Evolutionary conservation across 2,797 vertebrate genomes (phyloP).

Genomic region (Pterois miles): DNA sequence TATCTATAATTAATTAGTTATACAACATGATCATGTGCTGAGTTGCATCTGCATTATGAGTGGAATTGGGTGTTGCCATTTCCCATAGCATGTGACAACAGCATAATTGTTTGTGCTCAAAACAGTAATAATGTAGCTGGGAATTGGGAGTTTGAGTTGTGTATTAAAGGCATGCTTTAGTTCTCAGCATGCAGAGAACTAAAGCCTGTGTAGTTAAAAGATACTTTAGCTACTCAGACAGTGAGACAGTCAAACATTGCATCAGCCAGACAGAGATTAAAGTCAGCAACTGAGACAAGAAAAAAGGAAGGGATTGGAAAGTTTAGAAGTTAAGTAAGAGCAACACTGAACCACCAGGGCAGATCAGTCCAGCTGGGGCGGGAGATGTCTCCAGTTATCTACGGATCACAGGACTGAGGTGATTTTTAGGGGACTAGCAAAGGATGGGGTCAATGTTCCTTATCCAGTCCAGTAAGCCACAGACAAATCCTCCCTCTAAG

Average conservation of each 20-base stretch:
- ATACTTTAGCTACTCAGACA: neutral
- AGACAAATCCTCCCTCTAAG: neutral
- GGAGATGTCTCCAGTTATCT: constrained; percentile 15
- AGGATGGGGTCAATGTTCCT: neutral
- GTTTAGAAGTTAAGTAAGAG: constrained; percentile 17
- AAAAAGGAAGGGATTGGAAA: neutral
- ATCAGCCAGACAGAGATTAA: constrained; percentile 2
- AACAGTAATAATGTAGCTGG: constrained; percentile 15
- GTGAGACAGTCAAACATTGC: neutral
- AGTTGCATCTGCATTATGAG: constrained; percentile 30
- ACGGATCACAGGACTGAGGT: constrained; percentile 16
- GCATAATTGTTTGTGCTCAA: constrained; percentile 10
- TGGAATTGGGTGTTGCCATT: constrained; percentile 13
- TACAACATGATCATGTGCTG: constrained; percentile 23
- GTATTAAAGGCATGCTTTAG: constrained; percentile 2
- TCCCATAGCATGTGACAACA: neutral
- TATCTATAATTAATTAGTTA: constrained; percentile 35
- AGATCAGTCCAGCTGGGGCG: constrained; percentile 9
- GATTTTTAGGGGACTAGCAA: constrained; percentile 7
- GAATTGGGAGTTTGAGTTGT: constrained; percentile 3
- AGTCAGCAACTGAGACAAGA: constrained; percentile 1
- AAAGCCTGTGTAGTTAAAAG: neutral
- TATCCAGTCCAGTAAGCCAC: neutral
- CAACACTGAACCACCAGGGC: neutral
- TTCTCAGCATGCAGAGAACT: constrained; percentile 5